Base-by-base conservation (phyloP, 2,113 vertebrate species). In the Lasiurus cinereus region DNA sequence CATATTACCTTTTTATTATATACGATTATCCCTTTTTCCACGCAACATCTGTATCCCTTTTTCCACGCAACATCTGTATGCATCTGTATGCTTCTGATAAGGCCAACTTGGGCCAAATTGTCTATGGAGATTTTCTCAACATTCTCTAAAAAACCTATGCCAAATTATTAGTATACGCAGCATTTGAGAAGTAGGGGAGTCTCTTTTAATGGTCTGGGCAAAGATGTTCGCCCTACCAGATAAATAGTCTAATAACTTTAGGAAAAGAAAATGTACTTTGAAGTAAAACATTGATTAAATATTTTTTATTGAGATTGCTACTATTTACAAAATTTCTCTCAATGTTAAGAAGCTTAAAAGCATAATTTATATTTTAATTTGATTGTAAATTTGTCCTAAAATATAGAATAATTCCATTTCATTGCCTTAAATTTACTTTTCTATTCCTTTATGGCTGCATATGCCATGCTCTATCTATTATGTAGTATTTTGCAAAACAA, bases 401-500 rank as follows among this genome's bases (percentile, higher is more conserved):
- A 84, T 79, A 77, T 5, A 94, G 10, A 93, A 69, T 73, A 90
- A 88, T 93, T 83, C 24, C 39, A 36, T 91, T 72, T 82, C 62
- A 95, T 88, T 93, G 46, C 36, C 8, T 96, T 93, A 13, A 15
- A 86, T 93, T 94, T 94, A 39, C n/a, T 94, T 92, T 39, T 85
- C 80, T 87, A 70, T 8, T 88, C 76, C 29, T 94, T 90, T 74
- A 84, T 56, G 52, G 39, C 83, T 93, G n/a, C 54, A 91, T 52
- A 88, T 59, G 77, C 9, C n/a, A 92, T 33, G 10, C 22, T 95
- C 70, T 87, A 84, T 91, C 69, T 93, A 69, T 66, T 91, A 66
- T 91, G 59, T 50, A 92, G 72, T 50, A 86, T 9, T 94, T 95
- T 97, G 73, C 94, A 96, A 96, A 93, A 96, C 95, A 95, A 97